Conservation (phyloP, 2,797 vertebrate species). For the Enteromius mattozi region DNA sequence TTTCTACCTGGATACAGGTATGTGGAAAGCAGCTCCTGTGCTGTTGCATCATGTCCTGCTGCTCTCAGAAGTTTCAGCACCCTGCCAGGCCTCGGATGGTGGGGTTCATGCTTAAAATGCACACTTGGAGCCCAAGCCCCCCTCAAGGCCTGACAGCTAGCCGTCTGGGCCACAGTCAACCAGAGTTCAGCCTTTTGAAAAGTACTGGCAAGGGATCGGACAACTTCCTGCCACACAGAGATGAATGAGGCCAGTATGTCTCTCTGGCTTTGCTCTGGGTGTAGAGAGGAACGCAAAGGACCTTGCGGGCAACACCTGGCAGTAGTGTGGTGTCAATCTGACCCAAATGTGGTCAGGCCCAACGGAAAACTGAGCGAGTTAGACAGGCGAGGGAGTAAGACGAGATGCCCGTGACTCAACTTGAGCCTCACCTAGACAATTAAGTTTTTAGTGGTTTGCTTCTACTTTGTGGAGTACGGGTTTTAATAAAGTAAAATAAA, state of each 20-base stretch:
- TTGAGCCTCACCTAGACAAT: slow-evolving; percentile 7
- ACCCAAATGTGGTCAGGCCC: slow-evolving; percentile 56
- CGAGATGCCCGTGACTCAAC: slow-evolving; percentile 11
- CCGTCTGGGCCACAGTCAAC: slow-evolving; percentile 59
- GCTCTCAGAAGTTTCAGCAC: slow-evolving; percentile 48
- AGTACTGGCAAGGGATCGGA: slow-evolving; percentile 56
- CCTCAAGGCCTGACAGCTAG: slow-evolving; percentile 50
- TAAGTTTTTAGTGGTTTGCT: slow-evolving; percentile 21
- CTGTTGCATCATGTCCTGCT: slow-evolving; percentile 61
- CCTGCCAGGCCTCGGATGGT: slow-evolving; percentile 49
- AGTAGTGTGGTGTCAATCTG: slow-evolving; percentile 48
- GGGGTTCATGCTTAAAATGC: slow-evolving; percentile 58
- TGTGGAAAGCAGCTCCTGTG: slow-evolving; percentile 59
- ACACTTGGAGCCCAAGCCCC: slow-evolving; percentile 52
- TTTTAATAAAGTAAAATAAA: slow-evolving; percentile 5
- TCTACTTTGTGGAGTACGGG: not conserved
- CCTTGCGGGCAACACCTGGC: slow-evolving; percentile 57
- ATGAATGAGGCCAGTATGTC: slow-evolving; percentile 59
- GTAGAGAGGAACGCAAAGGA: slow-evolving; percentile 41
- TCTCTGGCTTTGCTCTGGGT: slow-evolving; percentile 34
- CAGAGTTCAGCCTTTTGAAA: slow-evolving; percentile 66
- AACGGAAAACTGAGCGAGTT: slow-evolving; percentile 23
- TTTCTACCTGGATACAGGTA: slow-evolving; percentile 29
- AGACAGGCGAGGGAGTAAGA: slow-evolving; percentile 34
- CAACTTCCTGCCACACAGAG: slow-evolving; percentile 57